Evolutionary conservation across 2,888 invertebrate genomes (phyloP), one percentile per base, ranked within the genome.

Genomic region (Catocala fraxini): DNA sequence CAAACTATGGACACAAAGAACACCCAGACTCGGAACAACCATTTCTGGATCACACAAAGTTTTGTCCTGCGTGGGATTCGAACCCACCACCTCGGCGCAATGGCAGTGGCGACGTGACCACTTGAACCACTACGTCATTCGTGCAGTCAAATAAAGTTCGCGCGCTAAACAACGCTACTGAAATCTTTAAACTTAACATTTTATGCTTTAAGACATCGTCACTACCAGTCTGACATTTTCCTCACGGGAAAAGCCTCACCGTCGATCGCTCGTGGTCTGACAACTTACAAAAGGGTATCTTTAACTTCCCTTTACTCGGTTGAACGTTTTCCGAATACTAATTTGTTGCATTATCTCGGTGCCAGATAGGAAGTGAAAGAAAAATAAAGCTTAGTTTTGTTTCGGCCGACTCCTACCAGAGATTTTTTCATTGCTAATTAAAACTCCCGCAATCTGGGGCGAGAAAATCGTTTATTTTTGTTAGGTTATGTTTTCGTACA

Each of bases 361-460:
- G 59, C 51, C 57, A 70, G 69, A 77, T 68, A 66, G 73, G 63
- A 75, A 73, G 70, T 77, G 77, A 76, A 73, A 76, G 77, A 75
- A 85, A 83, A 81, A 77, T 72, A 81, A 76, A 78, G 71, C 64
- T 70, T 67, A 68, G 64, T 74, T 77, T 78, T 80, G 78, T 80
- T 78, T 74, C 70, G 69, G 62, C 59, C 68, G 58, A 68, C 65
- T 77, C 63, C 70, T 70, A 72, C 66, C 70, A 70, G 68, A 73
- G 81, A 80, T 72, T 80, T 83, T 79, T 80, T 83, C 81, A 77
- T 75, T 82, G 78, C 73, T 83, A 85, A 85, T 85, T 84, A 82
- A 85, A 83, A 82, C 70, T 76, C 70, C 70, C 62, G 68, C 73
- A 77, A 77, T 80, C 75, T 74, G 64, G 71, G 73, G 63, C 73